phyloP scores from a whole-genome alignment of 2,888 invertebrate species.

The Anthophora plumipes region DNA sequence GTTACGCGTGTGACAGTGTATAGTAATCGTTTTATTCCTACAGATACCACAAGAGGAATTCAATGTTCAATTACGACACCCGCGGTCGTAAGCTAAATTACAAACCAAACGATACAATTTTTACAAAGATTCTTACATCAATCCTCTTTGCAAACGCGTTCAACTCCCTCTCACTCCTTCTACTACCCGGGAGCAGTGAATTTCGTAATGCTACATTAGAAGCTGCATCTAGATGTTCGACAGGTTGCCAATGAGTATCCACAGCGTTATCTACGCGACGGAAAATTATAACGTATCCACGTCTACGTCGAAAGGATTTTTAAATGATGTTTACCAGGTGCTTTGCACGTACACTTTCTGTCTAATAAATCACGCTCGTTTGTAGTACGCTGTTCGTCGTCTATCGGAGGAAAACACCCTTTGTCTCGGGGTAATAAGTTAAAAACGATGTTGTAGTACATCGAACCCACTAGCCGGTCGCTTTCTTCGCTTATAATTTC shows the following conservation, averaged over 20 bases:
- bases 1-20: no score
- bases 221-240: background rate
- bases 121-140: no score
- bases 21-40: no score
- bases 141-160: background rate
- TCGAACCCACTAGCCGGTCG: slow-evolving; percentile 47
- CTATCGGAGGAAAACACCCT: slow-evolving; percentile 8
- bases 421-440: slow-evolving; percentile 57
- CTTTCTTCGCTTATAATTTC: slow-evolving; percentile 68
- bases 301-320: slow-evolving; percentile 12
- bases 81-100: no score
- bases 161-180: background rate
- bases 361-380: slow-evolving; percentile 52
- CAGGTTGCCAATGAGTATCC: background rate
- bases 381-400: slow-evolving; percentile 28
- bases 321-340: background rate
- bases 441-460: slow-evolving; percentile 40
- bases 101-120: no score
- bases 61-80: no score
- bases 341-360: slow-evolving; percentile 23
- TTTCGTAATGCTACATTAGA: slow-evolving; percentile 23
- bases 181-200: background rate
- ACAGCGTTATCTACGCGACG: slow-evolving; percentile 8
- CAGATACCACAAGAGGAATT: no score
- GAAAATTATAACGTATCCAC: slow-evolving; percentile 18